phyloP scores from a whole-genome alignment of 2,888 invertebrate species.

The Tetanocera ferruginea region DNA sequence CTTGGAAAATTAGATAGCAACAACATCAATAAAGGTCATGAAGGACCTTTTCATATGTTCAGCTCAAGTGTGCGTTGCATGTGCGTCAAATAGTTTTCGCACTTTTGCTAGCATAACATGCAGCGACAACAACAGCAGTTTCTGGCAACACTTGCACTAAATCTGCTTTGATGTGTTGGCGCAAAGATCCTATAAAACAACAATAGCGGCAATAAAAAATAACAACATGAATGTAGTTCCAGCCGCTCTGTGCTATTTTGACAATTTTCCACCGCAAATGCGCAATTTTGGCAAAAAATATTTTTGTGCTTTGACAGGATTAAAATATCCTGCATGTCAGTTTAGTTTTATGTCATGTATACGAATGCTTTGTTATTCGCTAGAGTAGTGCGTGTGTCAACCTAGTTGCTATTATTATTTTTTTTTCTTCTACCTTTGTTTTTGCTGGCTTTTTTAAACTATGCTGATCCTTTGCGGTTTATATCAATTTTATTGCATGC shows the following conservation, averaged over 20 bases:
- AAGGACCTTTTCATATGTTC: neutral
- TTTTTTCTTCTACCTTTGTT: slow-evolving; percentile 45
- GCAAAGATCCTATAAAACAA: neutral
- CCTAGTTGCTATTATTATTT: too few relatives aligned
- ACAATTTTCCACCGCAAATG: neutral
- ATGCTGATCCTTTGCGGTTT: slow-evolving; percentile 29
- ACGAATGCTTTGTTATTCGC: slow-evolving; percentile 43
- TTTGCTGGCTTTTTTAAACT: slow-evolving; percentile 1
- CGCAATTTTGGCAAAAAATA: neutral
- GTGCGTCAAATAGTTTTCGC: slow-evolving; percentile 28
- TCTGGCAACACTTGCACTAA: slow-evolving; percentile 30
- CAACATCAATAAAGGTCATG: too few relatives aligned
- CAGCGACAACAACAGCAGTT: too few relatives aligned
- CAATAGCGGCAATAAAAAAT: slow-evolving; percentile 7
- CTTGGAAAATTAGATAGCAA: too few relatives aligned
- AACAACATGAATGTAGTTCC: slow-evolving; percentile 16
- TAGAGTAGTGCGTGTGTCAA: neutral
- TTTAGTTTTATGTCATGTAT: slow-evolving; percentile 37
- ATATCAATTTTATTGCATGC: slow-evolving; percentile 20
- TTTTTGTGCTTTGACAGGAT: slow-evolving; percentile 64
- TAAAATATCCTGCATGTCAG: slow-evolving; percentile 44
- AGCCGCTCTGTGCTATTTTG: slow-evolving; percentile 19
- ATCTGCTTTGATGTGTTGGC: slow-evolving; percentile 10
- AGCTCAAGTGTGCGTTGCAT: neutral
- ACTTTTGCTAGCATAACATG: neutral